phyloP scores from a whole-genome alignment of 2,888 invertebrate genomes.

The Phymatocera aterrima region DNA sequence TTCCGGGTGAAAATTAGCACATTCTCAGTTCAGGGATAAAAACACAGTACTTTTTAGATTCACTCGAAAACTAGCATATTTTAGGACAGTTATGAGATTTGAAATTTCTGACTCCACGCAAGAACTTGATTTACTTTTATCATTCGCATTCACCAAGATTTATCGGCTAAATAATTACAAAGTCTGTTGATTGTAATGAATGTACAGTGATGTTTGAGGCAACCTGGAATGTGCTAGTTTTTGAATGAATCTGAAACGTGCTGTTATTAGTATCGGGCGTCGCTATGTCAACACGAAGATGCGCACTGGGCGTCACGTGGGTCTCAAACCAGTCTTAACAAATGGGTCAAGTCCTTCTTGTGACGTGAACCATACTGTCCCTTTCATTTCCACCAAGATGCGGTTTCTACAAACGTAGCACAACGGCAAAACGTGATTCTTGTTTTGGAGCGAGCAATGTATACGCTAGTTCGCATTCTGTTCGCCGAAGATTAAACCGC shows the following conservation, averaged over 20 bases:
- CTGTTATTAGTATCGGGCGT: too few relatives aligned
- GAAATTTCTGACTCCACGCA: neutral
- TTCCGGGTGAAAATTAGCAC: too few relatives aligned
- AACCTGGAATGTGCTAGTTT: too few relatives aligned
- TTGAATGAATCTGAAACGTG: too few relatives aligned
- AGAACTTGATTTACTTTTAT: too few relatives aligned
- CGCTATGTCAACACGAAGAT: conserved; percentile 19
- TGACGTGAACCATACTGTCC: conserved; percentile 23
- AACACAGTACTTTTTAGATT: too few relatives aligned
- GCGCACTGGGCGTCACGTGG: neutral
- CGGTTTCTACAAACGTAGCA: neutral
- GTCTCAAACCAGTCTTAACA: conserved; percentile 23
- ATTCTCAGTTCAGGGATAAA: too few relatives aligned
- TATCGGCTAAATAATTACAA: too few relatives aligned
- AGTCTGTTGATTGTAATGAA: too few relatives aligned
- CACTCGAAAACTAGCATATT: too few relatives aligned
- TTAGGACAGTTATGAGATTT: neutral
- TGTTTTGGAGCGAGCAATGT: neutral
- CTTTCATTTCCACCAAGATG: conserved; percentile 27
- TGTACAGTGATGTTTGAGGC: too few relatives aligned
- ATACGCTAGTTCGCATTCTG: neutral
- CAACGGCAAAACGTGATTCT: neutral
- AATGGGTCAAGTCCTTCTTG: conserved; percentile 40
- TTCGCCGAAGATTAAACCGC: neutral
- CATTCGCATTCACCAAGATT: too few relatives aligned